A percentile compares a stretch with the other conserved stretches of the same genome.
Evolutionary conservation across 1,140 invertebrate species (phyloP).

Genomic region (Drosophila takahashii): DNA sequence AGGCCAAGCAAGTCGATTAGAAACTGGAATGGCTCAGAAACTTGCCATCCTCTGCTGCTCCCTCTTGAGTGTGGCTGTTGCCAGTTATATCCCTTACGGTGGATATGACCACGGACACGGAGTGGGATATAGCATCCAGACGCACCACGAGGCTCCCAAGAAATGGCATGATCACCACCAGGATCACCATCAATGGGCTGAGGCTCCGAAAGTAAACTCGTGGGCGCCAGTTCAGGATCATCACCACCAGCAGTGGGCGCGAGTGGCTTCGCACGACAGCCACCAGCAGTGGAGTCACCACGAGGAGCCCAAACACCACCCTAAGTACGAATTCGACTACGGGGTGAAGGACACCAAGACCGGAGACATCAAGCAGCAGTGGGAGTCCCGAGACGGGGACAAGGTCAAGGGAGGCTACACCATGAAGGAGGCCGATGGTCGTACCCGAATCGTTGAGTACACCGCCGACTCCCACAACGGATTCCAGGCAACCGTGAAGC

Average conservation of each 20-base stretch:
- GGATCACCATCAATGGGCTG: too few relatives aligned
- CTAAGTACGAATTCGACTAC: constrained; percentile 90
- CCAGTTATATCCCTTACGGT: constrained; percentile 36
- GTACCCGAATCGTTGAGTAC: constrained; percentile 87
- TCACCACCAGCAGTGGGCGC: constrained; percentile 39
- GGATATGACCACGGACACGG: constrained; percentile 40
- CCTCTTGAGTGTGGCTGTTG: constrained; percentile 39
- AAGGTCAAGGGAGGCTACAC: constrained; percentile 87
- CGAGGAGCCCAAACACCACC: constrained; percentile 84
- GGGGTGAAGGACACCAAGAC: constrained; percentile 90
- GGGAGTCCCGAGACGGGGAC: constrained; percentile 87
- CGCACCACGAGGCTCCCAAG: constrained; percentile 63
- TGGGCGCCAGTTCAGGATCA: constrained; percentile 23
- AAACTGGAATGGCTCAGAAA: constrained; percentile 45
- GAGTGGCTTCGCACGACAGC: constrained; percentile 13
- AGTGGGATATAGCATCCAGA: constrained; percentile 56
- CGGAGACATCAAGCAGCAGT: constrained; percentile 89
- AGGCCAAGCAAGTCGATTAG: constrained; percentile 44
- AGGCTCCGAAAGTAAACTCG: too few relatives aligned
- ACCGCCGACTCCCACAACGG: constrained; percentile 86
- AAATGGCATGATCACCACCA: constrained; percentile 60
- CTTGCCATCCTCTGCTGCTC: constrained; percentile 49
- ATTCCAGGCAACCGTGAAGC: constrained; percentile 87
- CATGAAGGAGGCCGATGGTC: constrained; percentile 87
- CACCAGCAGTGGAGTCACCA: constrained; percentile 32